These are phyloP conservation scores for Poecilobothrus nobilitatus DNA, from an alignment of 2,888 invertebrate genomes.

Conservation along the genomic window DNA sequence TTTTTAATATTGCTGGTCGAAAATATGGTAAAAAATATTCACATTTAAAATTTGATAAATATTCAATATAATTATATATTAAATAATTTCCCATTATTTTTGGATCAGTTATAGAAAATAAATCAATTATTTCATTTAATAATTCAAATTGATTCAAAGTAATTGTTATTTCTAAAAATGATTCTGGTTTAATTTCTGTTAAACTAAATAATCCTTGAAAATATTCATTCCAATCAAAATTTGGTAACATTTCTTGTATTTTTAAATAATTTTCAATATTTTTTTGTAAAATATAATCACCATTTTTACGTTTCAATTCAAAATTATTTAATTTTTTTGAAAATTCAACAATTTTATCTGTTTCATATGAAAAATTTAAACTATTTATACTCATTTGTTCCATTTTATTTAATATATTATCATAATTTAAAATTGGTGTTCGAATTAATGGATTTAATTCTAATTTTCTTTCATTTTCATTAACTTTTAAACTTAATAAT, in stretches of 20 bases:
- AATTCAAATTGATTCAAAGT: background rate
- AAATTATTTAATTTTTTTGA: background rate
- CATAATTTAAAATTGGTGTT: background rate
- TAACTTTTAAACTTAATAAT: background rate
- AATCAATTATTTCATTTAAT: background rate
- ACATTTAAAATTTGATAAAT: slow-evolving; percentile 3
- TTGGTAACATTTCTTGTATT: background rate
- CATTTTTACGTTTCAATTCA: background rate
- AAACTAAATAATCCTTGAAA: background rate
- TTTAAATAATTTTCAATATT: background rate
- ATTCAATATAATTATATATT: slow-evolving; percentile 4
- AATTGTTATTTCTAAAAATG: background rate
- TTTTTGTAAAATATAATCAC: background rate
- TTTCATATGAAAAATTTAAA: slow-evolving; percentile 1
- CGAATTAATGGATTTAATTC: background rate
- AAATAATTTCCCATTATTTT: background rate
- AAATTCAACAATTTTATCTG: background rate
- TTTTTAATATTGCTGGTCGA: background rate
- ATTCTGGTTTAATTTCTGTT: background rate
- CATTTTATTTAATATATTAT: background rate
- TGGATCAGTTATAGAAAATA: background rate
- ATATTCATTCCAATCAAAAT: background rate
- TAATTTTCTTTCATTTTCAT: background rate
- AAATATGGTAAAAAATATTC: background rate
- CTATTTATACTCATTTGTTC: background rate